Conservation (phyloP, 2,797 vertebrate species). For the Galagoides demidoff region DNA sequence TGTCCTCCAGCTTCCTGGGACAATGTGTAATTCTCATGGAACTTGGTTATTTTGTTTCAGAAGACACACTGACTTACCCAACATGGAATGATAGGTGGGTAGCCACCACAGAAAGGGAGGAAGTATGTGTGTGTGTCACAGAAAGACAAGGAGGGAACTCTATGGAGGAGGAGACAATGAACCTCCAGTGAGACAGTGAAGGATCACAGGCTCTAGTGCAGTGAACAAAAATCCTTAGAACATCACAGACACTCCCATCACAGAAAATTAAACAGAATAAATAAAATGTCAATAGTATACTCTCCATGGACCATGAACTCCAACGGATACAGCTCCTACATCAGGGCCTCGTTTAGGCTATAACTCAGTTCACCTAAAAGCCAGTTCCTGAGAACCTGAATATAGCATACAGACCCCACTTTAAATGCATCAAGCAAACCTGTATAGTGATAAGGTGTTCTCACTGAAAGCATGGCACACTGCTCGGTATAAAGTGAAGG, state of each 20-base stretch:
- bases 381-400: conserved; percentile 60
- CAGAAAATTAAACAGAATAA: conserved; percentile 39
- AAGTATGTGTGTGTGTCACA: background rate
- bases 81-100: background rate
- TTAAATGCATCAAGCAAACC: conserved; percentile 2
- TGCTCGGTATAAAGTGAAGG: background rate
- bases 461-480: accelerated
- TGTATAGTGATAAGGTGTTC: background rate
- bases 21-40: conserved; percentile 30
- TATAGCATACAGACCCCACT: conserved; percentile 12
- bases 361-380: background rate
- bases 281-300: background rate
- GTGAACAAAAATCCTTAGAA: background rate
- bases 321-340: background rate
- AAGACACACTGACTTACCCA: background rate
- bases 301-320: background rate
- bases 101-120: background rate
- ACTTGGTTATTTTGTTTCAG: background rate
- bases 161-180: background rate
- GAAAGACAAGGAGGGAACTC: background rate
- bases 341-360: background rate
- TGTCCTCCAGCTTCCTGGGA: conserved; percentile 27
- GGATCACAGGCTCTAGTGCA: background rate
- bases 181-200: background rate
- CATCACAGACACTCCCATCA: background rate